These are phyloP conservation scores for Acipenser transmontanus DNA, from an alignment of 2,797 vertebrate species.

Conservation along the genomic window DNA sequence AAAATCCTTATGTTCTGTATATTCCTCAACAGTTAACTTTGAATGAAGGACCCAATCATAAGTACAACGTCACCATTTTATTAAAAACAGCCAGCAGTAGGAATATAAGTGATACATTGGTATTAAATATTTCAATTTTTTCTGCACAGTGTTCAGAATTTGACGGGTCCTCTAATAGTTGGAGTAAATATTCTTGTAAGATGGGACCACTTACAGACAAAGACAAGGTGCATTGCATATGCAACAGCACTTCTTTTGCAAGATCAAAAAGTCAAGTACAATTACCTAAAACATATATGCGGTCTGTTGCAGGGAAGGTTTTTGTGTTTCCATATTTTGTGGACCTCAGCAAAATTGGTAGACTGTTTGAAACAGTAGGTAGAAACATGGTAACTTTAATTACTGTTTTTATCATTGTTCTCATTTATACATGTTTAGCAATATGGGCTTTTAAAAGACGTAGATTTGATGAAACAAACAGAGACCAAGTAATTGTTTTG, in stretches of 20 bases:
- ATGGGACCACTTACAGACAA: conserved; percentile 41
- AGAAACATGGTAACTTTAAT: conserved; percentile 42
- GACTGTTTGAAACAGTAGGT: conserved; percentile 21
- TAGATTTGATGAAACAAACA: conserved; percentile 30
- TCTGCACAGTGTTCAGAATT: conserved; percentile 45
- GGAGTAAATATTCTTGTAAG: conserved; percentile 33
- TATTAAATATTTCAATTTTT: conserved; percentile 41
- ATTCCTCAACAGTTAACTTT: conserved; percentile 39
- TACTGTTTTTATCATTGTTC: conserved; percentile 35
- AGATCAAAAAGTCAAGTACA: fast-evolving
- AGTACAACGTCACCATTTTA: conserved; percentile 24
- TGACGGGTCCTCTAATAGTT: conserved; percentile 24
- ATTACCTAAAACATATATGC: conserved; percentile 4
- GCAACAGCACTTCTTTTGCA: neutral
- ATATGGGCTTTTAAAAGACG: conserved; percentile 47
- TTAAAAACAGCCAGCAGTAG: conserved; percentile 30
- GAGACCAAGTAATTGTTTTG: conserved; percentile 32
- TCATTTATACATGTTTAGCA: conserved; percentile 27
- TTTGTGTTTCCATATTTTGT: conserved; percentile 39
- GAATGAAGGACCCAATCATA: neutral
- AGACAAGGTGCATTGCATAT: conserved; percentile 47
- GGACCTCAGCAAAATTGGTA: conserved; percentile 26
- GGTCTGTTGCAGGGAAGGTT: conserved; percentile 44
- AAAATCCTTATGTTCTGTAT: conserved; percentile 39
- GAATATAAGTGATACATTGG: conserved; percentile 13